Conservation (phyloP, 37 sponge, comb jelly and placozoan genomes). For the Ephydatia muelleri region DNA sequence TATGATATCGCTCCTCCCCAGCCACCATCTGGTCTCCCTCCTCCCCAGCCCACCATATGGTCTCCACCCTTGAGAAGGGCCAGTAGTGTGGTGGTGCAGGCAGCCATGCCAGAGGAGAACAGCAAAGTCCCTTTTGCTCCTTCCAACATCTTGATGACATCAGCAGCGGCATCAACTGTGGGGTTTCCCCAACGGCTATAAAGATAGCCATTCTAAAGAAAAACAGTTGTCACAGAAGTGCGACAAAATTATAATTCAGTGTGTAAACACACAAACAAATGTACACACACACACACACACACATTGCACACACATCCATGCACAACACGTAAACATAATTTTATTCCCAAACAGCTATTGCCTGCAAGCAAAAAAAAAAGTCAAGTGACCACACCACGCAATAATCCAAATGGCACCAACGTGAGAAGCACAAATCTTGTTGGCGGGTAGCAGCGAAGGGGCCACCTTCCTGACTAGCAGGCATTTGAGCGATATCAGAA, state of each 20-base stretch:
- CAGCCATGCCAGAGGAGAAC: conserved; percentile 62
- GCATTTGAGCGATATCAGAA: too few relatives aligned
- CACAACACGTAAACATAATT: not conserved
- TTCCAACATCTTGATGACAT: conserved; percentile 37
- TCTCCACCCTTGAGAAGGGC: conserved; percentile 60
- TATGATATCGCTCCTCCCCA: too few relatives aligned
- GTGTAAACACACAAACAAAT: not conserved
- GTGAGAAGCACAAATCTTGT: too few relatives aligned
- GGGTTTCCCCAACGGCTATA: conserved; percentile 66
- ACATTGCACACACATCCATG: not conserved
- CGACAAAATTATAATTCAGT: not conserved
- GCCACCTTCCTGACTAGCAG: too few relatives aligned
- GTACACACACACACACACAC: conserved; percentile 2
- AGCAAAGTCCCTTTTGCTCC: conserved; percentile 57
- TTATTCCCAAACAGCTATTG: not conserved
- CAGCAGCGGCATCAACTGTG: conserved; percentile 43
- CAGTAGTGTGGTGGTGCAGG: conserved; percentile 36
- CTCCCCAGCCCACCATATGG: conserved; percentile 34
- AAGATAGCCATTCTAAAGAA: conserved; percentile 49
- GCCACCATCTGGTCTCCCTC: too few relatives aligned
- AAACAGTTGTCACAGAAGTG: not conserved
- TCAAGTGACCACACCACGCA: not conserved
- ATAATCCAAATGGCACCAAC: too few relatives aligned
- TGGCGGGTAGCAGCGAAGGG: too few relatives aligned
- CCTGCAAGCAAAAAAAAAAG: not conserved